These are phyloP conservation scores for Geodia barretti DNA, from an alignment of 37 sponge, comb jelly and placozoan species.

Conservation along the genomic window DNA sequence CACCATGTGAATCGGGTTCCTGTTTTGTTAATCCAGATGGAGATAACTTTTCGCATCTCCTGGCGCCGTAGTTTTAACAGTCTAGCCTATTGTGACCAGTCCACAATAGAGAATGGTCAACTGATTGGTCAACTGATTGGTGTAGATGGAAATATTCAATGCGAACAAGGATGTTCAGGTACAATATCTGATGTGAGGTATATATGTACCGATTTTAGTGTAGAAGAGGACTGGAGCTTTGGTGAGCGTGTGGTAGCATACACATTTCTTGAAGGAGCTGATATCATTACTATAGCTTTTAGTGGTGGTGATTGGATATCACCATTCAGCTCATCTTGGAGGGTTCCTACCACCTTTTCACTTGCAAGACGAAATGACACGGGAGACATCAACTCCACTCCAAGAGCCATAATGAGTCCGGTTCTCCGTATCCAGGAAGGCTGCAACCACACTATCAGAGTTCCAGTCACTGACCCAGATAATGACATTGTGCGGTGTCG, in stretches of 20 bases:
- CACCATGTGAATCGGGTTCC: too few relatives aligned
- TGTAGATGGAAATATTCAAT: conserved; percentile 3
- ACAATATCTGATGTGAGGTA: conserved; percentile 20
- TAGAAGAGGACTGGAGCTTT: conserved; percentile 48
- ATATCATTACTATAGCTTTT: conserved; percentile 32
- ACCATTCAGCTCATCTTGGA: conserved; percentile 29
- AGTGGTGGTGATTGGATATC: conserved; percentile 20
- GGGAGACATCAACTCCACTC: conserved; percentile 56
- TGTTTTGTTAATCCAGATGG: too few relatives aligned
- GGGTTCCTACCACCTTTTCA: conserved; percentile 27
- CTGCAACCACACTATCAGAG: conserved; percentile 50
- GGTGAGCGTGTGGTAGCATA: conserved; percentile 12
- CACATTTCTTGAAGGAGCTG: too few relatives aligned
- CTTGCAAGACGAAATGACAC: conserved; percentile 45
- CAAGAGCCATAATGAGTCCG: conserved; percentile 49
- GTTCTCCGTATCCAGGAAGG: conserved; percentile 44
- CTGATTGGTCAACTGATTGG: too few relatives aligned
- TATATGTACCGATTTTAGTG: conserved; percentile 53
- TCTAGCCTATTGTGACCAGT: not conserved
- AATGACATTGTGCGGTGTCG: conserved; percentile 42
- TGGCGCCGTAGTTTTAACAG: conserved; percentile 11
- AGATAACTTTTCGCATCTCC: conserved; percentile 9
- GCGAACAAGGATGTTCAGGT: conserved; percentile 28
- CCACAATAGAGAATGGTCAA: not conserved
- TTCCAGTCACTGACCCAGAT: conserved; percentile 48